Conservation (phyloP, 2,113 vertebrate species). For the Melospiza georgiana region DNA sequence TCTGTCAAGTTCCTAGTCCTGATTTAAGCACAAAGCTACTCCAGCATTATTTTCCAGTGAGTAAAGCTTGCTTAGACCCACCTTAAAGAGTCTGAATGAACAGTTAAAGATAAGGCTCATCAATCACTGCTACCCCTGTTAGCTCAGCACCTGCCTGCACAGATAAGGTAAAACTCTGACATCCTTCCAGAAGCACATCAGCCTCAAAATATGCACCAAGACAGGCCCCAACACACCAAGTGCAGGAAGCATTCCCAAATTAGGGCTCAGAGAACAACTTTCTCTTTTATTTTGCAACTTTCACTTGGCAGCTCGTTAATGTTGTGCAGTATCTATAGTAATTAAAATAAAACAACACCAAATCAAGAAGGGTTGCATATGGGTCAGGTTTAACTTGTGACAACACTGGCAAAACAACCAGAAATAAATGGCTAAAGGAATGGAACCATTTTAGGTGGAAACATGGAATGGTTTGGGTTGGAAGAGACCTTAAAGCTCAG, state of each 20-base stretch:
- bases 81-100: neutral
- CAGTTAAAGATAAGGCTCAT: neutral
- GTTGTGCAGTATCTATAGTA: neutral
- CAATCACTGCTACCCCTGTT: neutral
- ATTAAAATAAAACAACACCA: neutral
- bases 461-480: neutral
- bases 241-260: slow-evolving; percentile 33
- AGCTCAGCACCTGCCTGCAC: neutral
- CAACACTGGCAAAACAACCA: neutral
- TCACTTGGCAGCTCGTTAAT: neutral
- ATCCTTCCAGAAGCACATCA: neutral
- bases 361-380: neutral
- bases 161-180: neutral
- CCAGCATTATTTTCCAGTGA: neutral
- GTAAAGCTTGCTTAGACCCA: neutral
- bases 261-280: neutral
- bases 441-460: neutral
- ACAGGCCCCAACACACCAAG: neutral
- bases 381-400: neutral
- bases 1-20: neutral
- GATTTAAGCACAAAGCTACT: neutral
- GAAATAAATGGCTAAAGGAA: neutral
- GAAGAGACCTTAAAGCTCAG: neutral
- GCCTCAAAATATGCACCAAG: neutral
- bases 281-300: neutral